These are phyloP conservation scores for Cheilosia soror DNA, from an alignment of 2,888 invertebrate species.

Conservation along the genomic window DNA sequence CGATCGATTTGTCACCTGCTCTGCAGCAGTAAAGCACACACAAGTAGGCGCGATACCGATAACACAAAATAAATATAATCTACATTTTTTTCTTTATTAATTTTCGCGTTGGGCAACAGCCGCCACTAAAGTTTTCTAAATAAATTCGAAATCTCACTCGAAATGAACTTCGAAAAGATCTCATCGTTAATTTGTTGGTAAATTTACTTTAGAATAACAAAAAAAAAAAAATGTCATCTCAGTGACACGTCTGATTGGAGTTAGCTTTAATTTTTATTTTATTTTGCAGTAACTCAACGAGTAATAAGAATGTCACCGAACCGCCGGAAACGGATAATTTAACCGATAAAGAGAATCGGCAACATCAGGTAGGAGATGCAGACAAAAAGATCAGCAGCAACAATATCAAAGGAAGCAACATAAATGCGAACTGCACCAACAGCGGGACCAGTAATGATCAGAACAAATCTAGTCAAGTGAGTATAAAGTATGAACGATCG, in stretches of 20 bases:
- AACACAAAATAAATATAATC: background rate
- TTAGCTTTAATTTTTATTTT: slow-evolving; percentile 10
- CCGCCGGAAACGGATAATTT: slow-evolving; percentile 73
- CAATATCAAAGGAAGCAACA: slow-evolving; percentile 46
- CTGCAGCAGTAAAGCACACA: background rate
- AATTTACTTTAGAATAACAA: slow-evolving; percentile 7
- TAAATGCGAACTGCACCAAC: slow-evolving; percentile 49
- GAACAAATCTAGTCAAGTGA: slow-evolving; percentile 76
- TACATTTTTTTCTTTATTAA: slow-evolving; percentile 26
- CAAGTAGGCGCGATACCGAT: slow-evolving; percentile 18
- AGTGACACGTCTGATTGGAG: slow-evolving; percentile 22
- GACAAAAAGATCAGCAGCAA: slow-evolving; percentile 55
- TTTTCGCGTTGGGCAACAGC: slow-evolving; percentile 6
- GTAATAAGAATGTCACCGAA: slow-evolving; percentile 65
- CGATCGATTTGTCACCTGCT: slow-evolving; percentile 60
- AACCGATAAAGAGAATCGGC: slow-evolving; percentile 69
- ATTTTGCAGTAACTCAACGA: slow-evolving; percentile 63
- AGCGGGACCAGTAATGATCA: slow-evolving; percentile 64
- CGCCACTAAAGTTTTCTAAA: background rate
- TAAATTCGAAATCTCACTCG: slow-evolving; percentile 2
- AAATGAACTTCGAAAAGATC: slow-evolving; percentile 70
- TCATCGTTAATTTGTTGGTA: slow-evolving; percentile 71
- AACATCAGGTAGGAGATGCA: slow-evolving; percentile 67
- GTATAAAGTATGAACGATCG: slow-evolving; percentile 36
- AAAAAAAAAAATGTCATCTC: background rate